These are phyloP conservation scores for Caradrina clavipalpis DNA, from an alignment of 2,888 invertebrate species.

Conservation along the genomic window DNA sequence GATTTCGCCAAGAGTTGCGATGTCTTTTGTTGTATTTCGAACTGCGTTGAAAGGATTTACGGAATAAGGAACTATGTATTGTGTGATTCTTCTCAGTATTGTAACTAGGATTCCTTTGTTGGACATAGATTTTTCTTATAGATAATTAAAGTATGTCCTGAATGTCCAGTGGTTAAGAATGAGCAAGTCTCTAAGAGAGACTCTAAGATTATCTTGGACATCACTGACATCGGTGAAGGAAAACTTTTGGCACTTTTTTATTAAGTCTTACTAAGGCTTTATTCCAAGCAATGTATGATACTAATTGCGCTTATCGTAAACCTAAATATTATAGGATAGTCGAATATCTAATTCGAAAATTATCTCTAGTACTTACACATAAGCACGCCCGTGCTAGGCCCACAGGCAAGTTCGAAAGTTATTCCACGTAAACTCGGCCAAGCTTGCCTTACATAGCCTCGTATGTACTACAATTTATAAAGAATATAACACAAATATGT, in stretches of 20 bases:
- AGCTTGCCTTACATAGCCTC: constrained; percentile 18
- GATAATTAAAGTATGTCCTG: too few relatives aligned
- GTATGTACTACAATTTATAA: constrained; percentile 47
- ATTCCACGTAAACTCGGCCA: constrained; percentile 18
- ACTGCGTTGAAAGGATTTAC: background rate
- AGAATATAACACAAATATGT: constrained; percentile 55
- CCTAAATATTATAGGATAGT: background rate
- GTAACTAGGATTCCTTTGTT: background rate
- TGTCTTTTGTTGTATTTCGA: constrained; percentile 16
- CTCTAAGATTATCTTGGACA: too few relatives aligned
- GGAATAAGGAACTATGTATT: background rate
- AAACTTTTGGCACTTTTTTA: too few relatives aligned
- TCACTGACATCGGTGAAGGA: too few relatives aligned
- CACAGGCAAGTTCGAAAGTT: constrained; percentile 17
- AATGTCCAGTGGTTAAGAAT: too few relatives aligned
- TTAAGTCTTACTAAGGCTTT: too few relatives aligned
- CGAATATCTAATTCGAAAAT: background rate
- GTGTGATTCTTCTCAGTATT: background rate
- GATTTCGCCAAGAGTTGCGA: constrained; percentile 9
- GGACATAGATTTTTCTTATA: background rate
- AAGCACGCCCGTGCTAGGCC: background rate
- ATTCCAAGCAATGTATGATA: too few relatives aligned
- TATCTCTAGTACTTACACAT: background rate
- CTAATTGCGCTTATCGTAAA: background rate
- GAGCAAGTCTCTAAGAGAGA: too few relatives aligned